A percentile compares a stretch with the other conserved stretches of the same genome.
Evolutionary conservation across 2,113 vertebrate genomes (phyloP).

Genomic region (Oryzias woworae): DNA sequence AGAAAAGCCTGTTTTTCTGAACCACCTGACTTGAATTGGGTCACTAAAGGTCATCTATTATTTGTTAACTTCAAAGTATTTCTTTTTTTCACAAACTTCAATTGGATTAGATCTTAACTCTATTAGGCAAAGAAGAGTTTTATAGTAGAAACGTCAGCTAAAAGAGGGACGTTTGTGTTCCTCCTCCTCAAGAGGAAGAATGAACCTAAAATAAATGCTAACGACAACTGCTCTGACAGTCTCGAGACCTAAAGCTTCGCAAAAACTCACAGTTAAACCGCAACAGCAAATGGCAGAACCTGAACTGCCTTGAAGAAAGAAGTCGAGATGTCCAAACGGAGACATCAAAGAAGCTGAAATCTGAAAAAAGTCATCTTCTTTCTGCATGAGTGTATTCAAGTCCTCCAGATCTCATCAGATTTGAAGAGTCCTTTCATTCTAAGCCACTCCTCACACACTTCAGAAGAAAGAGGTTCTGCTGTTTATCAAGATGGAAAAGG

Average conservation of each 20-base stretch:
- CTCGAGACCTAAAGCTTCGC: slow-evolving; percentile 23
- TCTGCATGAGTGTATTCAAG: too few species aligned
- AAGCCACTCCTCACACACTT: too few species aligned
- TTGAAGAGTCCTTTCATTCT: too few species aligned
- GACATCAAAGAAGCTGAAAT: too few species aligned
- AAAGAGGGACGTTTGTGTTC: slow-evolving; percentile 16
- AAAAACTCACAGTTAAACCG: slow-evolving; percentile 17
- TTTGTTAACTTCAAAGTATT: slow-evolving; percentile 14
- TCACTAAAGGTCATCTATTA: background rate
- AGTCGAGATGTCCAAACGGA: too few species aligned
- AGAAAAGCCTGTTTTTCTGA: background rate
- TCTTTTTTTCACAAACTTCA: slow-evolving; percentile 8
- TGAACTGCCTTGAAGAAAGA: background rate
- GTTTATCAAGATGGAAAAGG: too few species aligned
- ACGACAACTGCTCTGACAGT: slow-evolving; percentile 34
- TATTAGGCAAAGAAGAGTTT: slow-evolving; percentile 13
- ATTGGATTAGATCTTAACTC: slow-evolving; percentile 31
- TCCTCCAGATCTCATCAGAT: background rate
- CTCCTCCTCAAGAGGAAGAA: slow-evolving; percentile 8
- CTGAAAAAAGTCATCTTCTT: too few species aligned
- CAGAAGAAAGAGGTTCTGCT: too few species aligned
- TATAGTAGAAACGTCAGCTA: slow-evolving; percentile 18
- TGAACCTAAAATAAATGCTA: slow-evolving; percentile 47
- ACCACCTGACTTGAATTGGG: background rate
- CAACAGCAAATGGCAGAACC: background rate